These are phyloP conservation scores for Mya arenaria DNA, from an alignment of 1,140 invertebrate genomes.

Conservation along the genomic window DNA sequence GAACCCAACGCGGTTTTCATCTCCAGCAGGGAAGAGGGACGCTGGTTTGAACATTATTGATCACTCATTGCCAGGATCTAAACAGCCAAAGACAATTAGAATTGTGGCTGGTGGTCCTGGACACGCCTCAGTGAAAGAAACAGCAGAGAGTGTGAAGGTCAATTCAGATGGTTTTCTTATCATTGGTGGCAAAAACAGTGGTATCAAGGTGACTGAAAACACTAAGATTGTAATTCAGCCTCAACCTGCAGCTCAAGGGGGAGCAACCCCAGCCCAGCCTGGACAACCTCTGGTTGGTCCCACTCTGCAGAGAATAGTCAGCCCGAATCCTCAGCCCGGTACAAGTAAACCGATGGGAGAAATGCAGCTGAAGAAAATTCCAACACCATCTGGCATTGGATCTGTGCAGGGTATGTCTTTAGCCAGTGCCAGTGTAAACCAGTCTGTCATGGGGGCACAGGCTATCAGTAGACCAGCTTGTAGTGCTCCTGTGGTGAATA, in stretches of 20 bases:
- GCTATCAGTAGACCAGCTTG: too few species aligned
- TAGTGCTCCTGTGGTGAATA: background rate
- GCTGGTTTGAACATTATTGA: slow-evolving; percentile 29
- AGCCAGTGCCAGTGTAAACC: background rate
- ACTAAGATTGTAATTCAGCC: slow-evolving; percentile 54
- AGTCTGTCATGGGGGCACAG: too few species aligned
- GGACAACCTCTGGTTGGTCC: too few species aligned
- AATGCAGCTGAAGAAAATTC: background rate
- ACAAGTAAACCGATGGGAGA: too few species aligned
- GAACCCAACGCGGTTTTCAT: background rate
- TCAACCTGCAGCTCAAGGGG: background rate
- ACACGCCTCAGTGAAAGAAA: slow-evolving; percentile 25
- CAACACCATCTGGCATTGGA: background rate
- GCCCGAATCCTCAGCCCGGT: too few species aligned
- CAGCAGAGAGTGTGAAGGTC: slow-evolving; percentile 47
- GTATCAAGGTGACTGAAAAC: slow-evolving; percentile 49
- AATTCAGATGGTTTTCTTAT: slow-evolving; percentile 45
- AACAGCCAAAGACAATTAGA: slow-evolving; percentile 29
- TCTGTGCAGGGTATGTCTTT: background rate
- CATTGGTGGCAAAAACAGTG: slow-evolving; percentile 50
- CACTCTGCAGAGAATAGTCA: too few species aligned
- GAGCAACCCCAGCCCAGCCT: background rate
- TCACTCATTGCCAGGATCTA: slow-evolving; percentile 14
- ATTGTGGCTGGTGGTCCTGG: slow-evolving; percentile 36
- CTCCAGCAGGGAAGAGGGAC: background rate